These are phyloP conservation scores for Noctua pronuba DNA, from an alignment of 2,888 invertebrate species.

Conservation along the genomic window DNA sequence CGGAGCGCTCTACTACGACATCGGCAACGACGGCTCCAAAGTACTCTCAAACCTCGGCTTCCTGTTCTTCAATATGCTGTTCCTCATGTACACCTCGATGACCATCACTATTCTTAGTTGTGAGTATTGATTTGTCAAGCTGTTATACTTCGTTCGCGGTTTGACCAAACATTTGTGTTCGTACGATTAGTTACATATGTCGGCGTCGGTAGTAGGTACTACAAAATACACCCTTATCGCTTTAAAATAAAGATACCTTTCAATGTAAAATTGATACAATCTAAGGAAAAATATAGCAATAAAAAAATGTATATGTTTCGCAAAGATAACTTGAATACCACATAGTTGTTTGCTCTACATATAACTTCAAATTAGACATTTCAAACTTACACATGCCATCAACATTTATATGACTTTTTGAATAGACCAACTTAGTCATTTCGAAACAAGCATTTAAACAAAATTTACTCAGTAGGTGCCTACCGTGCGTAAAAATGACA, in stretches of 20 bases:
- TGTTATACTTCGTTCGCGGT: not conserved
- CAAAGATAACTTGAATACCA: not conserved
- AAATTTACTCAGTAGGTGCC: not conserved
- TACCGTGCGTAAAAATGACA: not conserved
- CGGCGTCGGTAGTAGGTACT: not conserved
- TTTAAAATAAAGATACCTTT: not conserved
- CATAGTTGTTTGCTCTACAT: not conserved
- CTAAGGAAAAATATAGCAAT: not conserved
- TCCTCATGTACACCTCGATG: constrained; percentile 99
- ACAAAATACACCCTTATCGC: not conserved
- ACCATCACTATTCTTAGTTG: constrained; percentile 99
- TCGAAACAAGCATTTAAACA: not conserved
- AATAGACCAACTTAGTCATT: not conserved
- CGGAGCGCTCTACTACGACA: constrained; percentile 98
- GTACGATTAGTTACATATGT: not conserved
- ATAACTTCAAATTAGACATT: no score
- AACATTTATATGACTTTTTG: not conserved
- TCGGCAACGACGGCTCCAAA: constrained; percentile 98
- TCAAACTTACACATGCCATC: not conserved
- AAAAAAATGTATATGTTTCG: not conserved
- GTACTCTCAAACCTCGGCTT: constrained; percentile 99
- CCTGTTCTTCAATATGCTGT: constrained; percentile 99
- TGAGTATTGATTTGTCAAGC: constrained; percentile 88
- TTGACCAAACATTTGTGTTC: not conserved
- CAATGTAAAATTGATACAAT: not conserved